phyloP scores from a whole-genome alignment of 2,797 vertebrate genomes.

The Lates japonicus region DNA sequence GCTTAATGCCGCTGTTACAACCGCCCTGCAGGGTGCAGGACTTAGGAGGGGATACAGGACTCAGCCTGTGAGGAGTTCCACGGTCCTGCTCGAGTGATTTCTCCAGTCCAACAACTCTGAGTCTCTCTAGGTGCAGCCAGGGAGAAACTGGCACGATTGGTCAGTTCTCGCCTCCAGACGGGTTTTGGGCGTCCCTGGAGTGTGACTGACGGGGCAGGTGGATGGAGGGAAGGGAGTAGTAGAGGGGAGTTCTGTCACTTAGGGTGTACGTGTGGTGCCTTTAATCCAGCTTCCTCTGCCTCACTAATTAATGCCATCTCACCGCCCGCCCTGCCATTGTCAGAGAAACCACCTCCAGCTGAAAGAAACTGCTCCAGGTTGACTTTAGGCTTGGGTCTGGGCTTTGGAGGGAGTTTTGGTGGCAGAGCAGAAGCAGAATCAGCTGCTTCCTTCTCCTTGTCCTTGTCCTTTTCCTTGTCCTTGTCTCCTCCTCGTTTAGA shows the following conservation, averaged over 20 bases:
- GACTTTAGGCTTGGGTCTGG: constrained; percentile 82
- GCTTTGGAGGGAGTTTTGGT: constrained; percentile 82
- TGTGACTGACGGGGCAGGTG: constrained; percentile 82
- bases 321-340: constrained; percentile 58
- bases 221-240: constrained; percentile 80
- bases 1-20: constrained; percentile 78
- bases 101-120: constrained; percentile 77
- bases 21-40: constrained; percentile 59
- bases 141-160: constrained; percentile 79
- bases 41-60: constrained; percentile 73
- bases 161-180: constrained; percentile 76
- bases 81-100: constrained; percentile 68
- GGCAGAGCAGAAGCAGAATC: constrained; percentile 72
- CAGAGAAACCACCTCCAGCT: constrained; percentile 78
- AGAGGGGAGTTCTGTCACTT: constrained; percentile 82
- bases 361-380: constrained; percentile 84
- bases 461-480: constrained; percentile 72
- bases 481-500: constrained; percentile 75
- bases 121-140: constrained; percentile 78
- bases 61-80: constrained; percentile 85
- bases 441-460: constrained; percentile 69
- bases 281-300: constrained; percentile 80
- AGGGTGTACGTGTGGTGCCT: constrained; percentile 72
- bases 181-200: constrained; percentile 76
- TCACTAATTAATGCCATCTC: constrained; percentile 81